Evolutionary conservation across 2,113 vertebrate genomes (phyloP), one percentile per base, ranked within the genome.

Genomic region (Coptodon rendalli): DNA sequence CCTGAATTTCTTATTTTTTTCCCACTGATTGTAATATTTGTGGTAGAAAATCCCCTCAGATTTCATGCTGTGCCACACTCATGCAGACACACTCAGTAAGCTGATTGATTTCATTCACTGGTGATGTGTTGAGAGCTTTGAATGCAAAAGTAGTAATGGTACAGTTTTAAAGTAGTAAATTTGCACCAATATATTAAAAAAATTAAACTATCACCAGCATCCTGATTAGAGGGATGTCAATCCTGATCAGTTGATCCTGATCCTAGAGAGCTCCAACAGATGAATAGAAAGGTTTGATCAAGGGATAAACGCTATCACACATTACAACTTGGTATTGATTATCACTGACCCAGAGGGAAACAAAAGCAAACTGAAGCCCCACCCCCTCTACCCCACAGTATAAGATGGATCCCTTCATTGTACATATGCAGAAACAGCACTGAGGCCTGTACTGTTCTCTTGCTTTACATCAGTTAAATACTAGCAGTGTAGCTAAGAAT

Each of bases 1-100:
- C 52, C 71, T 10, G 31, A 89, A 80, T 89, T 61, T 43, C 40
- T 45, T 53, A 45, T 87, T 9, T 79, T 82, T 38, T 71, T 38
- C 52, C 40, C 90, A 89, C 88, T 89, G 89, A 89, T 61, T 80
- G 43, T 27, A 83, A 80, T 31, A 80, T 53, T 91, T 89, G 52
- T 68, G 86, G 17, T 40, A 12, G 48, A 83, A 84, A 80, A 66
- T 52, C 36, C 45, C 16, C 22, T 59, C 36, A 19, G 48, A 31
- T 29, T 57, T 54, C 52, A 56, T 7, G 6, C 27, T 76, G 34
- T 24, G 9, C 16, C 57, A 27, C 61, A 73, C 17, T 59, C 1
- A 1, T 1, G 22, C 48, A 9, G 11, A 16, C 40, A 10, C 19
- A 1, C 27, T 52, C 87, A 66, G 68, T 27, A 80, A 71, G 53